Base-by-base conservation (phyloP, 2,888 invertebrate species). In the Pterobdella sp. region DNA sequence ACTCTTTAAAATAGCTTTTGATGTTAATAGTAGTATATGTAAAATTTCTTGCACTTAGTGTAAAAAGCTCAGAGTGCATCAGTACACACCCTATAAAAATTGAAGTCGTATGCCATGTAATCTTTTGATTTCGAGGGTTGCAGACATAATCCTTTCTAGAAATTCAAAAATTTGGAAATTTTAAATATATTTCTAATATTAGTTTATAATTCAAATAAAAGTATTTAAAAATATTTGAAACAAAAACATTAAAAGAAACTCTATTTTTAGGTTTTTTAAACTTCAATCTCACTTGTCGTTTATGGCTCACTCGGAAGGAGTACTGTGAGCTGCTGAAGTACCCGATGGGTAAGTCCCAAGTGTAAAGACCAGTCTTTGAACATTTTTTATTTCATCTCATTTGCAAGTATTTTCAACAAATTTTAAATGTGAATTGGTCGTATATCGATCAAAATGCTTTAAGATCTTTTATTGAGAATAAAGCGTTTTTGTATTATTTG, bases 281-380 rank as follows among this genome's bases (percentile, higher is more conserved):
- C 26, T 26, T 26, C 31, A 63, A 29, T 31, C 18, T 42, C 3
- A 73, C 72, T 52, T 60, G 60, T 18, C 52, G 66, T 18, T 32
- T 68, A 34, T 60, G 34, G 32, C 74, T 63, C 29, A 77, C 76
- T 68, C 77, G 36, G 74, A 77, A 77, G 36, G 68, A 68, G 75
- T 74, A 77, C 67, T 29, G 72, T 63, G 72, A 75, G 37, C 36
- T 56, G 70, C 68, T 68, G 75, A 69, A 77, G 64, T 60, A 74
- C n/a, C 77, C 77, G n/a, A 75, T 73, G 1, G 77, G 77, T 18
- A 77, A 68, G 60, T 75, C 74, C 76, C 76, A 77, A n/a, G 60
- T 32, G 35, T 69, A 49, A 18, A 42, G 22, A 69, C 35, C 65
- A 0, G 52, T 31, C 72, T 75, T 35, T 10, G 32, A n/a, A n/a